phyloP scores from a whole-genome alignment of 1,140 invertebrate species.

The Dreissena rostriformis region DNA sequence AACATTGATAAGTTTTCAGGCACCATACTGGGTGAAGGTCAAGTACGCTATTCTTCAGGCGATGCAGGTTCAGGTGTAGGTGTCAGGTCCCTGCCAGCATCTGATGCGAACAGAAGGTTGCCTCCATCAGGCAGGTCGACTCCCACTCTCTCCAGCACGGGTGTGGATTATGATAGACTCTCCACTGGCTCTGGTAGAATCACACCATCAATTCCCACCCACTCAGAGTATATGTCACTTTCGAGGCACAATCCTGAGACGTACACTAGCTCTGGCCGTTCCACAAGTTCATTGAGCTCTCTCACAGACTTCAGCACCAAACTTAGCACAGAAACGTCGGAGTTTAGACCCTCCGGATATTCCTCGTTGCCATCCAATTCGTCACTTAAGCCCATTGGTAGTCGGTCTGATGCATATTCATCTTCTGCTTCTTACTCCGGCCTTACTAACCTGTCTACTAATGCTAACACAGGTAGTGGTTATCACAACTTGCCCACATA shows the following conservation, averaged over 20 bases:
- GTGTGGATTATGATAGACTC: conserved; percentile 1
- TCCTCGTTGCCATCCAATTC: conserved; percentile 35
- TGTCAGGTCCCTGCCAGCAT: neutral
- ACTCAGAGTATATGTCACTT: conserved; percentile 49
- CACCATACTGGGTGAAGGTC: neutral
- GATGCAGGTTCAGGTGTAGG: neutral
- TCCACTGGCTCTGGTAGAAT: conserved; percentile 24
- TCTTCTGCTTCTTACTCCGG: conserved; percentile 22
- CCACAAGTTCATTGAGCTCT: conserved; percentile 24
- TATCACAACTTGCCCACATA: conserved; percentile 35
- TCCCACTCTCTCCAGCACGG: conserved; percentile 26
- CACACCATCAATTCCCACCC: conserved; percentile 42
- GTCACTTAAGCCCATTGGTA: conserved; percentile 27
- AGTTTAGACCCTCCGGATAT: conserved; percentile 20
- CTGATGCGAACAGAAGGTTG: conserved; percentile 26
- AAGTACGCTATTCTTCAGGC: conserved; percentile 11
- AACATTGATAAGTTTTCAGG: conserved; percentile 1
- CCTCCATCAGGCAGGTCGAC: conserved; percentile 36
- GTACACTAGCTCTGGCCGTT: conserved; percentile 24
- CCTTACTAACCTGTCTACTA: conserved; percentile 20
- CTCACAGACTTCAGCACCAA: conserved; percentile 36
- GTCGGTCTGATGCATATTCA: neutral
- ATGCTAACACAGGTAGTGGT: conserved; percentile 14
- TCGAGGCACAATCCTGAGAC: conserved; percentile 33
- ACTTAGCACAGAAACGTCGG: neutral